These are phyloP conservation scores for Acropora tenuis DNA, from an alignment of 64 coral and sea anemone genomes.

Conservation along the genomic window DNA sequence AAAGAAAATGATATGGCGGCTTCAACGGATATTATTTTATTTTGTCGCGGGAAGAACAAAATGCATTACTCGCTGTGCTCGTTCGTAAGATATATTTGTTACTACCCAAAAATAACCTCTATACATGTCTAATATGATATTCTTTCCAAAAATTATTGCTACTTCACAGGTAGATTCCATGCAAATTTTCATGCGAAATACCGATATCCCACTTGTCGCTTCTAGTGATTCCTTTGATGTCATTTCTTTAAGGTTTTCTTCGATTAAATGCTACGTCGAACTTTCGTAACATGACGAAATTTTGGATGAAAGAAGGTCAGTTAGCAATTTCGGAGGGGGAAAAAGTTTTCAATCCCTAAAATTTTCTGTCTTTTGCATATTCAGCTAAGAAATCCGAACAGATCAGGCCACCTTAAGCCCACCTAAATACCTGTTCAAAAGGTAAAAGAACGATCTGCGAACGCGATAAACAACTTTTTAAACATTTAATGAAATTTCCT, in stretches of 20 bases:
- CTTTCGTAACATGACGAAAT: background rate
- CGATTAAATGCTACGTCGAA: conserved; percentile 8
- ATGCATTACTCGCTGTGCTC: background rate
- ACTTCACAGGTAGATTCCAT: background rate
- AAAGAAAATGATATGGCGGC: conserved; percentile 4
- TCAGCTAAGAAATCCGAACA: background rate
- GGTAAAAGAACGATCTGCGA: conserved; percentile 5
- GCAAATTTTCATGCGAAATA: background rate
- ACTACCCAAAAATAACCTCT: background rate
- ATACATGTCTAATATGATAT: conserved; percentile 16
- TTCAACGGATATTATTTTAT: background rate
- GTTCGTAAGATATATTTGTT: conserved; percentile 8
- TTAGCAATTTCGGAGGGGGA: conserved; percentile 3
- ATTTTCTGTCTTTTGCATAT: no score
- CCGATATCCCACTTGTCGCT: conserved; percentile 1
- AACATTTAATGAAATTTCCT: conserved; percentile 9
- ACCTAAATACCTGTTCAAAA: background rate
- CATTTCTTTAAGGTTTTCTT: background rate
- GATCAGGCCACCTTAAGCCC: background rate
- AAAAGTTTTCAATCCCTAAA: background rate
- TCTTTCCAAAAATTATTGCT: conserved; percentile 1
- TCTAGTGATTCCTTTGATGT: conserved; percentile 6
- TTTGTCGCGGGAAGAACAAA: background rate
- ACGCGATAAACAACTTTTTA: conserved; percentile 1
- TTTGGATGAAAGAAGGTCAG: background rate